Evolutionary conservation across 1,140 invertebrate genomes (phyloP).

Genomic region (Sipha flava): DNA sequence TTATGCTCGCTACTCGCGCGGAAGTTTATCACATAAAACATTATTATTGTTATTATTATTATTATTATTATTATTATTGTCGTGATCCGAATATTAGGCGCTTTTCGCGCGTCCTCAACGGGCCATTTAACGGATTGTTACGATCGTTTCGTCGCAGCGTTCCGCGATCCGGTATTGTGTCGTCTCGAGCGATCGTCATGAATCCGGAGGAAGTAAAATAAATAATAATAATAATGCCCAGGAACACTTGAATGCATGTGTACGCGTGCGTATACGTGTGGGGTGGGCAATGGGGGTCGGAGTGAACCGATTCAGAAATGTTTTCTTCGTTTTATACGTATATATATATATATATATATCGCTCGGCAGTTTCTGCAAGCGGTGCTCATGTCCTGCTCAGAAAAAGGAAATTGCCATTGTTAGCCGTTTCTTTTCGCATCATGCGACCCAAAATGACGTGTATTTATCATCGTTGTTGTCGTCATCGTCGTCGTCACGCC

Average conservation of each 20-base stretch:
- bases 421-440: not conserved
- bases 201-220: not conserved
- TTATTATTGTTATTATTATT: too few relatives aligned
- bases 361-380: not conserved
- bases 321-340: not conserved
- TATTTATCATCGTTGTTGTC: not conserved
- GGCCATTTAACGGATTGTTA: too few relatives aligned
- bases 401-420: conserved; percentile 16
- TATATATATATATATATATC: too few relatives aligned
- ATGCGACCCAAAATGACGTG: not conserved
- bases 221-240: not conserved
- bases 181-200: not conserved
- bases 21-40: too few relatives aligned
- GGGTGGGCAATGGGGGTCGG: not conserved
- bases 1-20: too few relatives aligned
- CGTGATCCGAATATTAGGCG: too few relatives aligned
- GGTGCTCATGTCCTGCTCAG: not conserved
- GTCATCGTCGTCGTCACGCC: not conserved
- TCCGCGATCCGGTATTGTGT: too few relatives aligned
- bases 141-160: not conserved
- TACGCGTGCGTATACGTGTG: not conserved
- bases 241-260: not conserved
- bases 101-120: too few relatives aligned
- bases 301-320: not conserved
- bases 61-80: too few relatives aligned